Evolutionary conservation across 2,113 vertebrate species (phyloP).

Genomic region (Oryzias woworae): DNA sequence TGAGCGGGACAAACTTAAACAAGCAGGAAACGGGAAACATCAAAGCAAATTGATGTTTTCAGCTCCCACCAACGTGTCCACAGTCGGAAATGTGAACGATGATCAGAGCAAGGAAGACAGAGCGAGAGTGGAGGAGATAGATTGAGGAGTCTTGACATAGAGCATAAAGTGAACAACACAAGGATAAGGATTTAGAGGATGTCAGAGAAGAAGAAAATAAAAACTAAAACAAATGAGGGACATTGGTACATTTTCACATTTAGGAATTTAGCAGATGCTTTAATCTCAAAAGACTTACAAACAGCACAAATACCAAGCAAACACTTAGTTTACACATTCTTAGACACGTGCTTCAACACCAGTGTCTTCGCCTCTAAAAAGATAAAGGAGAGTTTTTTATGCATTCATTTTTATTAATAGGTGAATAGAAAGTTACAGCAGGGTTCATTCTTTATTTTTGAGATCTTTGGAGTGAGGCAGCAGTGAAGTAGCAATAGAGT

Average conservation of each 20-base stretch:
- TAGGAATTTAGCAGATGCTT: no score
- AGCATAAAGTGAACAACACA: neutral
- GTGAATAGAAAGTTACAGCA: no score
- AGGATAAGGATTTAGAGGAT: neutral
- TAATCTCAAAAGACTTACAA: no score
- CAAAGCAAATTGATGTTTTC: slow-evolving; percentile 45
- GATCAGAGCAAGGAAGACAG: slow-evolving; percentile 20
- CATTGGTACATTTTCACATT: neutral
- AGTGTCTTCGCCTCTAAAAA: no score
- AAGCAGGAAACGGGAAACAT: slow-evolving; percentile 45
- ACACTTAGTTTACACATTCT: no score
- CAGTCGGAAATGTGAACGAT: slow-evolving; percentile 31
- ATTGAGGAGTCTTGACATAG: neutral
- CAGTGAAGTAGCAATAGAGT: no score
- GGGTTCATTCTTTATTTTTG: no score
- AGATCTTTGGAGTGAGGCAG: no score
- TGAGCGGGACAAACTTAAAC: slow-evolving; percentile 39
- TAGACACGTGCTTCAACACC: no score
- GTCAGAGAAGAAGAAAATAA: slow-evolving; percentile 1
- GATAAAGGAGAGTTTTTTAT: no score
- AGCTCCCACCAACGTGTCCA: slow-evolving; percentile 30
- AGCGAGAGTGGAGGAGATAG: neutral
- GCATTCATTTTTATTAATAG: no score
- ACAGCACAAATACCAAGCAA: no score
- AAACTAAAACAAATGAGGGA: neutral